Evolutionary conservation across 64 coral and sea anemone species (phyloP).

Genomic region (Cladopsammia gracilis): DNA sequence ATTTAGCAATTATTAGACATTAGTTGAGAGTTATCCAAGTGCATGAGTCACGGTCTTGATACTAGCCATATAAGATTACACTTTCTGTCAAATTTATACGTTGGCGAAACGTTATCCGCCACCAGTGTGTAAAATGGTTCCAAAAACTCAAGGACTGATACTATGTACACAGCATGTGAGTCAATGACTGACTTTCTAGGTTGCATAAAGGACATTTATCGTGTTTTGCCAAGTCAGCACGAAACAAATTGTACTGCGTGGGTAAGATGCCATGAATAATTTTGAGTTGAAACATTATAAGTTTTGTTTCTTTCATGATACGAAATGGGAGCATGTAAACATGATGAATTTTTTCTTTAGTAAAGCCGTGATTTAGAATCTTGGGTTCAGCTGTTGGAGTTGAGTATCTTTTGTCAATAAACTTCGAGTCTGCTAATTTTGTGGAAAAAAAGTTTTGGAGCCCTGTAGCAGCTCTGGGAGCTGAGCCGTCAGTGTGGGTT

Average conservation of each 20-base stretch:
- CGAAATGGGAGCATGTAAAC: constrained; percentile 23
- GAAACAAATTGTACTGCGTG: neutral
- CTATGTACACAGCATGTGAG: neutral
- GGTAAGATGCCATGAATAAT: constrained; percentile 16
- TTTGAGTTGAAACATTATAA: constrained; percentile 24
- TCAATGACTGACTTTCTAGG: too few species aligned
- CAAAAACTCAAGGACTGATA: neutral
- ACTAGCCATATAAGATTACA: too few species aligned
- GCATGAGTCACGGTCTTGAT: neutral
- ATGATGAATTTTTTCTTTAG: neutral
- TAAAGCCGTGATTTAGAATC: neutral
- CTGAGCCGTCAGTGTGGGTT: too few species aligned
- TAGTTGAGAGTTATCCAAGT: neutral
- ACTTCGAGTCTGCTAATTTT: neutral
- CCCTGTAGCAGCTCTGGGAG: too few species aligned
- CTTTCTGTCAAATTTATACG: neutral
- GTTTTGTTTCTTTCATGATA: constrained; percentile 1
- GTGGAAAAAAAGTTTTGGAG: too few species aligned
- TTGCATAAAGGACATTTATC: too few species aligned
- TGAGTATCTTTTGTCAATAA: neutral
- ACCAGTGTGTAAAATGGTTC: too few species aligned
- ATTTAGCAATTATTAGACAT: neutral
- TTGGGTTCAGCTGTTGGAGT: neutral
- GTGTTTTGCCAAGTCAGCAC: neutral
- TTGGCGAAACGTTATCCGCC: neutral